phyloP scores from a whole-genome alignment of 2,113 vertebrate species.

The Lagenorhynchus albirostris region DNA sequence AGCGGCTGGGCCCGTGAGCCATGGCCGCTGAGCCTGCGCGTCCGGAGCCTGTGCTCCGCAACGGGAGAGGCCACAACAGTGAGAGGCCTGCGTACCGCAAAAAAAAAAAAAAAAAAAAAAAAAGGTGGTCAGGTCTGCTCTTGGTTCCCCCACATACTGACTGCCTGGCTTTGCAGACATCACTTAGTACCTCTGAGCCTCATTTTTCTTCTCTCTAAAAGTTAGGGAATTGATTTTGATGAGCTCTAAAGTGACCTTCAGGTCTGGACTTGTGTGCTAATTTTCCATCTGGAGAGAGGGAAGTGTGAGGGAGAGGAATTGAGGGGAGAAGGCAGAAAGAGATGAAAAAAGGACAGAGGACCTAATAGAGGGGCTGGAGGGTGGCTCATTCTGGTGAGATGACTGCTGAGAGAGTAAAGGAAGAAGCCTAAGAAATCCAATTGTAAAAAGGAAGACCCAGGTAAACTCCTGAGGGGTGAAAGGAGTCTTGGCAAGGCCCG shows the following conservation, averaged over 20 bases:
- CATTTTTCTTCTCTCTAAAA: background rate
- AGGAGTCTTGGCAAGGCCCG: background rate
- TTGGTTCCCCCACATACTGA: background rate
- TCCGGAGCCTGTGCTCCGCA: too few relatives aligned
- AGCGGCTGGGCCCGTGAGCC: too few relatives aligned
- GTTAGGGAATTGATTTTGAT: background rate
- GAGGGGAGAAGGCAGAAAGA: background rate
- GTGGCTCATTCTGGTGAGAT: background rate
- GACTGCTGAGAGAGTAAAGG: background rate
- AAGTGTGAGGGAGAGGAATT: background rate
- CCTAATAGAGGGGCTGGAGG: background rate
- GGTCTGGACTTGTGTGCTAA: background rate
- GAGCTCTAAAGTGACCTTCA: background rate
- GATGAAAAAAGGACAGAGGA: background rate
- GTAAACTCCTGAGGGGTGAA: background rate
- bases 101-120: too few relatives aligned
- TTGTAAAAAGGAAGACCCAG: background rate
- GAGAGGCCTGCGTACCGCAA: too few relatives aligned
- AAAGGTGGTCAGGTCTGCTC: background rate
- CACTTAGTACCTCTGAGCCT: background rate
- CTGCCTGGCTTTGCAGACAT: background rate
- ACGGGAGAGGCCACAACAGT: too few relatives aligned
- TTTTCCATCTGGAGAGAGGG: background rate
- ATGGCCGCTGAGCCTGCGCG: too few relatives aligned
- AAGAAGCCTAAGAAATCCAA: background rate